Evolutionary conservation across 64 coral and sea anemone species (phyloP), one percentile per base, ranked within the genome.

Genomic region (Stichodactyla helianthus): DNA sequence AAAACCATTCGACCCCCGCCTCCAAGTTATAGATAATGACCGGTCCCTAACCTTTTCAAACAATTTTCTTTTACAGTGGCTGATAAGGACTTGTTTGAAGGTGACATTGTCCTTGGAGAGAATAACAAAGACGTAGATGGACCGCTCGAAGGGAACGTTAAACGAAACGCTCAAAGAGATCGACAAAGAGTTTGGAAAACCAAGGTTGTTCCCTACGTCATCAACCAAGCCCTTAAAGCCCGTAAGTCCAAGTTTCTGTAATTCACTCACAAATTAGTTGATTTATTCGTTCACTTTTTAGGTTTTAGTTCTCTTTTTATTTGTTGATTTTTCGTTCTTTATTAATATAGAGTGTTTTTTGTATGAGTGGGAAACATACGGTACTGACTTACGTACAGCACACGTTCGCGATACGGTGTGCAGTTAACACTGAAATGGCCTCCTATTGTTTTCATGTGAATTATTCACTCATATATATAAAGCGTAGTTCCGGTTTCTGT

Each of bases 141-240:
- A 60, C 25, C 68, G 25, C 31, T 18, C 50, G 61, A 20, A 11
- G 52, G 27, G 53, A 60, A 79, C 26, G 27, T 13, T n/a, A 93
- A 89, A 26, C 80, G 92, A 61, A 93, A 86, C 56, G 92, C 92
- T 44, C 56, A 22, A 20, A 64, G 92, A 25, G 13, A 10, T 1
- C 84, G 92, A 53, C 8, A 18, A 2, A 81, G 52, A 10, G 17
- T 93, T 18, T 93, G 92, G 92, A 77, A 79, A 15, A 22, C 70
- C 7, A 88, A 89, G 54, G 63, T 86, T 12, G 77, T 93, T 80
- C 92, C 92, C 9, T 93, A 93, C 67, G 83, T 59, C 14, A 83
- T 27, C 0, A 17, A 86, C 20, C 63, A 86, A 35, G 0, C 44
- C 26, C 31, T 22, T 3, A 16, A 2, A 50, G 51, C 0, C 26